Base-by-base conservation (phyloP, 2,113 vertebrate species). In the Anseranas semipalmata region DNA sequence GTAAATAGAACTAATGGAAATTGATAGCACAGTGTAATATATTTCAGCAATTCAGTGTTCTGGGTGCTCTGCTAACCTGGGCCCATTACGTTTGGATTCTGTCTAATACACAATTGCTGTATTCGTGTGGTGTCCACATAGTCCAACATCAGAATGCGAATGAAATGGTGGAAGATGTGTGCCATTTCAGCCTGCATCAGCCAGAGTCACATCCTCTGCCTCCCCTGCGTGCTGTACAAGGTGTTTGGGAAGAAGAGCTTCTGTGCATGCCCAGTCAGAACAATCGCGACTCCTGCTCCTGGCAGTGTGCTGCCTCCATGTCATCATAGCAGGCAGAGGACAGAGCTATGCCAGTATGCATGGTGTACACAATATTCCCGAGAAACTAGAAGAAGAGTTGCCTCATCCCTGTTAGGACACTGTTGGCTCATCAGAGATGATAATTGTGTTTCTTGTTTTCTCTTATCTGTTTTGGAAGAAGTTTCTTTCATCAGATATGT, bases 151-250 rank as follows among this genome's bases (percentile, higher is more conserved):
- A 10, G 56, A 19, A 7, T 16, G 52, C 3, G 30, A 71, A 30
- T 30, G 37, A 33, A 68, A 46, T 15, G 16, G 33, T 37, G 72
- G 41, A 50, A 88, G 48, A 37, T 0, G 0, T 16, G 16, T 30
- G 35, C n/a, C 19, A 12, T 68, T 68, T 80, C 74, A 76, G 33
- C n/a, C 35, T n/a, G 45, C 45, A 12, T 50, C 45, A 73, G 28
- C 48, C 35, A 30, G n/a, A 27, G 50, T 43, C 33, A 19, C 70
- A 50, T 41, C 52, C 39, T 53, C 35, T 75, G 59, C 87, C 24
- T 43, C 35, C 52, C 67, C 67, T n/a, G 50, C 9, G 2, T 8
- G 20, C 66, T 0, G 0, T 46, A 53, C 20, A 8, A 1, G 4
- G 80, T 1, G 1, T 37, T 35, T 0, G 1, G 15, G 41, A 70